Evolutionary conservation across 2,113 vertebrate species (phyloP).

Genomic region (Takifugu bimaculatus): DNA sequence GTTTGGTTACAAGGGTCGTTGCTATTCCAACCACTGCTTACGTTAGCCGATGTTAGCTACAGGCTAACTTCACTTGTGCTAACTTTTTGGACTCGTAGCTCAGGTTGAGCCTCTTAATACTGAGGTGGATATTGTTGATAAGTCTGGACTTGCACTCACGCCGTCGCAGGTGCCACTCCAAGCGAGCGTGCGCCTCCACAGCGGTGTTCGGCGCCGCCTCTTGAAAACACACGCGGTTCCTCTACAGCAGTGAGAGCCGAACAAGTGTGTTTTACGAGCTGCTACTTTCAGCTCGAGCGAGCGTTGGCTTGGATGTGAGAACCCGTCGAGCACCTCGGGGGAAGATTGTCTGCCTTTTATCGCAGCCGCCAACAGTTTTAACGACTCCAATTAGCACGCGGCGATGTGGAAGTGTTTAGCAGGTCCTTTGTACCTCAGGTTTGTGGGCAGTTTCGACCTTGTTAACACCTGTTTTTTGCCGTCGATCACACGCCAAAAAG

Average conservation of each 20-base stretch:
- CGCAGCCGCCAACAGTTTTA: slow-evolving; percentile 55
- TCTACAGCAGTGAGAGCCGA: slow-evolving; percentile 26
- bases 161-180: background rate
- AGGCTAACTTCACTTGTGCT: too few relatives aligned
- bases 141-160: too few relatives aligned
- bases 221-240: slow-evolving; percentile 37
- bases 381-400: slow-evolving; percentile 58
- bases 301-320: slow-evolving; percentile 32
- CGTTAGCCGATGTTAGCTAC: too few relatives aligned
- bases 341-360: slow-evolving; percentile 29
- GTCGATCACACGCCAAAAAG: too few relatives aligned
- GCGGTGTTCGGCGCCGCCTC: slow-evolving; percentile 17
- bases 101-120: too few relatives aligned
- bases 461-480: background rate
- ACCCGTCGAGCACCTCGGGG: slow-evolving; percentile 43
- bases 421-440: slow-evolving; percentile 30
- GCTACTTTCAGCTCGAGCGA: slow-evolving; percentile 35
- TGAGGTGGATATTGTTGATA: too few relatives aligned
- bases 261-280: slow-evolving; percentile 39
- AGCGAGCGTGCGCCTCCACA: background rate
- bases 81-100: too few relatives aligned
- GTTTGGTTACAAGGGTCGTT: too few relatives aligned
- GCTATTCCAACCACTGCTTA: too few relatives aligned
- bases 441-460: slow-evolving; percentile 26
- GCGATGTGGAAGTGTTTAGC: slow-evolving; percentile 35